Base-by-base conservation (phyloP, 1,140 invertebrate genomes). In the Sesamia nonagrioides region DNA sequence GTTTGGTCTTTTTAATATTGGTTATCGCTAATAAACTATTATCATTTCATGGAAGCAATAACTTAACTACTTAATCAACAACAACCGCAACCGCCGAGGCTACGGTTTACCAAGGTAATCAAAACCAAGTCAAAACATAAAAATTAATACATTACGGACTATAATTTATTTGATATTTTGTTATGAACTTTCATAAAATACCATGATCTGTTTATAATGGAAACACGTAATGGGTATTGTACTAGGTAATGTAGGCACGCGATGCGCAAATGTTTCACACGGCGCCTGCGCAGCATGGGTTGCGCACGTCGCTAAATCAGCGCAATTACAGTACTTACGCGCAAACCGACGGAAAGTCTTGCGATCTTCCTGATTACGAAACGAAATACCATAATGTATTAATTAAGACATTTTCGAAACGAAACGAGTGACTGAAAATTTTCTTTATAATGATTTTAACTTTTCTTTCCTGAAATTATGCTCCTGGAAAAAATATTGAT, bases 111-210 rank as follows among this genome's bases (percentile, higher is more conserved):
- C n/a, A n/a, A 21, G 9, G 37, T 40, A 58, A 21, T 15, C 66
- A 0, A 69, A 72, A 71, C 35, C 21, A 8, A 18, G 18, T 8
- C 27, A 17, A 56, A 54, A 52, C 69, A 45, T 21, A 58, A 27
- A 9, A 8, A 27, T 52, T 45, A 56, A 72, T 66, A 63, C 77
- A 84, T 82, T 77, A 82, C 72, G 9, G 58, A 69, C 74, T 66
- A 27, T 3, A 1, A 27, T 27, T 40, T 45, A 33, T 52, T 54
- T 79, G 76, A 81, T 85, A 83, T 66, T 50, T 79, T 86, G 82
- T 82, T 60, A 71, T 60, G 77, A 88, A 89, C 86, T 90, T 90
- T 92, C 85, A 82, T 91, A 84, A 89, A 88, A 89, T 88, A 89
- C 86, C 86, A 89, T 89, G 87, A 88, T 86, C 84, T 75, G 82